phyloP scores from a whole-genome alignment of 2,888 invertebrate species.

The Cheilosia urbana region DNA sequence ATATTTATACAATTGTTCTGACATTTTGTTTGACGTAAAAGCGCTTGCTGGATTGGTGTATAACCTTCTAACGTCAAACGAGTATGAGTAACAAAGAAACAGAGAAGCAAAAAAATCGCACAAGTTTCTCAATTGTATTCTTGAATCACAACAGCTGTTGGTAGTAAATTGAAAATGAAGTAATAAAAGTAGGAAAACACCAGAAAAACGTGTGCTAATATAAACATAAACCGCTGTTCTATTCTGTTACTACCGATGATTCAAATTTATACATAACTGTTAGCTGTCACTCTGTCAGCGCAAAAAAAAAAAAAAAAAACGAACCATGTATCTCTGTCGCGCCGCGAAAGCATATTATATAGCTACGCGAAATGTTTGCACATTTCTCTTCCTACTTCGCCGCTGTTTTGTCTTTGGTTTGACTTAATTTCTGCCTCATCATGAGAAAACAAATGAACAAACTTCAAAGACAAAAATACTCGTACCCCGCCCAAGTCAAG shows the following conservation, averaged over 20 bases:
- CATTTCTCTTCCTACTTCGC: constrained; percentile 9
- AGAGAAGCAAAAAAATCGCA: background rate
- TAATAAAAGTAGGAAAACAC: constrained; percentile 1
- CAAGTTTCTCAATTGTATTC: background rate
- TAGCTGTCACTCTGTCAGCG: constrained; percentile 17
- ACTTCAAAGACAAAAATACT: constrained; percentile 47
- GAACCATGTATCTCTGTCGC: too few relatives aligned
- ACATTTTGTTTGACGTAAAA: constrained; percentile 15
- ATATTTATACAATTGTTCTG: constrained; percentile 63
- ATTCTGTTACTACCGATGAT: background rate
- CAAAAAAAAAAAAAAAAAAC: constrained; percentile 4
- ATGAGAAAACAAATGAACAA: constrained; percentile 27
- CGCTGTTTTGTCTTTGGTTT: constrained; percentile 16
- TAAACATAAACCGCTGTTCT: background rate
- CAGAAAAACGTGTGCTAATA: constrained; percentile 8
- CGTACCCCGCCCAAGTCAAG: constrained; percentile 56
- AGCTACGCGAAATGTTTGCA: background rate
- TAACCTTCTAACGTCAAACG: constrained; percentile 31
- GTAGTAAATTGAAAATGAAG: constrained; percentile 11
- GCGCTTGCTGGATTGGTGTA: background rate
- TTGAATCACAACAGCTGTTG: constrained; percentile 21
- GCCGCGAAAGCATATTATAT: background rate
- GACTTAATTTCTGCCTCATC: constrained; percentile 25
- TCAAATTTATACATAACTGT: background rate
- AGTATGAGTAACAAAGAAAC: background rate